Percentiles rank a stretch among this genome's conserved stretches.
Conservation (phyloP, 2,888 invertebrate species). For the Gnatocerus cornutus region DNA sequence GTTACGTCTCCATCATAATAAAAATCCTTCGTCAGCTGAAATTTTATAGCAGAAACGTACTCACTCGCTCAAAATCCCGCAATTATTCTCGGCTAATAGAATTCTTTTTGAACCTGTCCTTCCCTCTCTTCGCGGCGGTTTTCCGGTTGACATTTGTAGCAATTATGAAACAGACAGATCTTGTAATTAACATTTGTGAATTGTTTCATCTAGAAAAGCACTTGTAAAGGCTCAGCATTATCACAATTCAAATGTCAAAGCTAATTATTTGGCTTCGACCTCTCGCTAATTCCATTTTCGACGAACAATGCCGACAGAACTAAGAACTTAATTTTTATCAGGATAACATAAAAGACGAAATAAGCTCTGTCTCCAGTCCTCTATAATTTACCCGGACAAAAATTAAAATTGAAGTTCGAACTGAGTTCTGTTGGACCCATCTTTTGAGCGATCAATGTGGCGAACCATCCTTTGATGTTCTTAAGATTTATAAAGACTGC, state of each 20-base stretch:
- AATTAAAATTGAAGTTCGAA: slow-evolving; percentile 42
- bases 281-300: slow-evolving; percentile 50
- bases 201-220: slow-evolving; percentile 55
- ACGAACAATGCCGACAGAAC: slow-evolving; percentile 47
- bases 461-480: slow-evolving; percentile 22
- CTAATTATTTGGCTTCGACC: slow-evolving; percentile 54
- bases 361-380: slow-evolving; percentile 29
- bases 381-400: slow-evolving; percentile 41
- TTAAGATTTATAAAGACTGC: slow-evolving; percentile 32
- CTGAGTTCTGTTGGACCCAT: slow-evolving; percentile 26
- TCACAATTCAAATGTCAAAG: slow-evolving; percentile 58
- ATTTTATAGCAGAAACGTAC: slow-evolving; percentile 23
- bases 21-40: slow-evolving; percentile 11
- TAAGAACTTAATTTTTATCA: slow-evolving; percentile 47
- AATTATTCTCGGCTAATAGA: slow-evolving; percentile 29
- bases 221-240: slow-evolving; percentile 56
- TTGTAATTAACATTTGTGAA: slow-evolving; percentile 54
- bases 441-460: slow-evolving; percentile 15
- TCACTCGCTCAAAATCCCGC: slow-evolving; percentile 14
- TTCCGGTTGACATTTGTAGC: slow-evolving; percentile 50
- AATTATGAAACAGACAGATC: slow-evolving; percentile 51
- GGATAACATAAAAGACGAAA: slow-evolving; percentile 42
- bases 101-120: slow-evolving; percentile 18
- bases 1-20: slow-evolving; percentile 12
- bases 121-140: slow-evolving; percentile 28